These are phyloP conservation scores for Montipora capricornis DNA, from an alignment of 64 coral and sea anemone species.

Conservation along the genomic window DNA sequence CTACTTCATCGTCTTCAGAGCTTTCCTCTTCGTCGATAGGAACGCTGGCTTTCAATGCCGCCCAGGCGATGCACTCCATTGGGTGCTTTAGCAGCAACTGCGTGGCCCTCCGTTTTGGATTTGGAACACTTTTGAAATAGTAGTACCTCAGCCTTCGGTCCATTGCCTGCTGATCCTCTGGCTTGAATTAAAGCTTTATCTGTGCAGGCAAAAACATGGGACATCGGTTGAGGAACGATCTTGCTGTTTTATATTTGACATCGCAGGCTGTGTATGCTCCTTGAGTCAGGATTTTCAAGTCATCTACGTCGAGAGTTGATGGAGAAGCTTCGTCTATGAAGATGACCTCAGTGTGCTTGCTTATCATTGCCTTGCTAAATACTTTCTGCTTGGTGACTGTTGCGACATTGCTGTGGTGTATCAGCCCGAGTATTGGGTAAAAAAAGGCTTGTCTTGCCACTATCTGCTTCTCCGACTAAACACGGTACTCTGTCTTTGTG, in stretches of 20 bases:
- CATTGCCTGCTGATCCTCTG: not conserved
- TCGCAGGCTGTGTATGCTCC: too few relatives aligned
- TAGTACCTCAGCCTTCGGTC: slow-evolving; percentile 17
- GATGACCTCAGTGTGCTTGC: not conserved
- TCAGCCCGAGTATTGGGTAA: not conserved
- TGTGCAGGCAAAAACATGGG: too few relatives aligned
- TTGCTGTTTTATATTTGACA: too few relatives aligned
- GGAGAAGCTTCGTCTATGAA: not conserved
- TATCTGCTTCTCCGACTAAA: slow-evolving; percentile 7
- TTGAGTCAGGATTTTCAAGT: not conserved
- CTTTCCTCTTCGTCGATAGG: not conserved
- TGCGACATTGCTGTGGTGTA: slow-evolving; percentile 22
- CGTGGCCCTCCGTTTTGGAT: slow-evolving; percentile 42
- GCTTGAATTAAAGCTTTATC: too few relatives aligned
- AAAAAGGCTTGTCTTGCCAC: slow-evolving; percentile 54
- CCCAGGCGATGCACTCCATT: too few relatives aligned
- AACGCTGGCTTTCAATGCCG: not conserved
- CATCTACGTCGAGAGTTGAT: slow-evolving; percentile 7
- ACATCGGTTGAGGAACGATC: too few relatives aligned
- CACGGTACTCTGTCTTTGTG: slow-evolving; percentile 52
- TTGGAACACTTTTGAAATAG: slow-evolving; percentile 19
- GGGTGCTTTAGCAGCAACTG: slow-evolving; percentile 34
- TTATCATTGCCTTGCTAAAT: slow-evolving; percentile 52
- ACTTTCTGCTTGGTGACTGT: slow-evolving; percentile 28
- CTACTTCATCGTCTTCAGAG: not conserved